These are phyloP conservation scores for Melanotaenia nigrans DNA, from an alignment of 2,797 vertebrate genomes.

Conservation along the genomic window DNA sequence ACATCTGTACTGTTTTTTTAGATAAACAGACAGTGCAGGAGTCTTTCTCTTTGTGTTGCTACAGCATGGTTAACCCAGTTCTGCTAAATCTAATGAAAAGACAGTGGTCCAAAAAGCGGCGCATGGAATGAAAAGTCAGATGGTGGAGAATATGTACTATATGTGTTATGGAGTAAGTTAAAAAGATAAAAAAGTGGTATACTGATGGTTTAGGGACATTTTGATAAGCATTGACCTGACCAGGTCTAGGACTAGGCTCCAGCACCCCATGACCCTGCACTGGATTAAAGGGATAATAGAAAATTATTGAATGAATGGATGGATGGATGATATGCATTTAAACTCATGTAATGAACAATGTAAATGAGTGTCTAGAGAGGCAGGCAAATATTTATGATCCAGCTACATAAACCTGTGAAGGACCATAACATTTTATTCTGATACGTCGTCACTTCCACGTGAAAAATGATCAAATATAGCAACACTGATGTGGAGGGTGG, in stretches of 20 bases:
- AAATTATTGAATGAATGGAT: not conserved
- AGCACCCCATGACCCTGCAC: not conserved
- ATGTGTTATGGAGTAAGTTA: not conserved
- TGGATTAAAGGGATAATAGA: not conserved
- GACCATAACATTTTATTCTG: conserved; percentile 1
- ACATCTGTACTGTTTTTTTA: not conserved
- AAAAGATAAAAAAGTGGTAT: not conserved
- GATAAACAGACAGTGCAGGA: not conserved
- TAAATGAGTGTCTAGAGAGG: not conserved
- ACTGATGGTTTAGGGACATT: conserved; percentile 6
- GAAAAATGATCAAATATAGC: conserved; percentile 10
- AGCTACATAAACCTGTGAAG: conserved; percentile 8
- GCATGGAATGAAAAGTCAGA: not conserved
- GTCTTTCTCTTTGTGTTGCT: conserved; percentile 1
- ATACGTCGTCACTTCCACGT: conserved; percentile 5
- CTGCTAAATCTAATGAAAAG: not conserved
- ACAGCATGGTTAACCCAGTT: not conserved
- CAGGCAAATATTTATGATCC: conserved; percentile 17
- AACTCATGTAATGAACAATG: conserved; percentile 14
- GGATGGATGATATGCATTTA: not conserved
- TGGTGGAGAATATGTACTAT: not conserved
- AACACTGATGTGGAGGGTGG: not conserved
- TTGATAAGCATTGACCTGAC: not conserved
- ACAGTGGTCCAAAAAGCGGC: not conserved
- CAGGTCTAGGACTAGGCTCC: not conserved